Conservation (phyloP, 2,797 vertebrate genomes). For the Morelia viridis region DNA sequence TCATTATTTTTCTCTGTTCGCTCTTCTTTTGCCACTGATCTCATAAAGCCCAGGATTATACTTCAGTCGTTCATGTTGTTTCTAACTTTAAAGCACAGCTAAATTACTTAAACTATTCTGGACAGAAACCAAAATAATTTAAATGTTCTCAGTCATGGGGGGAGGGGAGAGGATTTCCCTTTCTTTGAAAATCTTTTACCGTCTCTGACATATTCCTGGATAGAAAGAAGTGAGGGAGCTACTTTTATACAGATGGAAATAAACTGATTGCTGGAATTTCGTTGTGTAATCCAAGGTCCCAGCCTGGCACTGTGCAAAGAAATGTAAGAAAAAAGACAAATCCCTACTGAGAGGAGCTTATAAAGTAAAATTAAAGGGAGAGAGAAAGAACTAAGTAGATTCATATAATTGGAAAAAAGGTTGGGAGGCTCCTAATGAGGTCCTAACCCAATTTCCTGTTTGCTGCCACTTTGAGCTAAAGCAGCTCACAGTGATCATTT, state of each 20-base stretch:
- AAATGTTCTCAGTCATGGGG: neutral
- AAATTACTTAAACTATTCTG: neutral
- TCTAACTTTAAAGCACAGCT: neutral
- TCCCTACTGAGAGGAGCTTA: neutral
- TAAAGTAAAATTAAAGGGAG: neutral
- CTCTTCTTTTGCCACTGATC: neutral
- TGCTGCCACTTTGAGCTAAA: neutral
- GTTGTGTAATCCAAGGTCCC: neutral
- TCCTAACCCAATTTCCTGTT: neutral
- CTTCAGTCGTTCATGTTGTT: neutral
- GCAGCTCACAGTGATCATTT: neutral
- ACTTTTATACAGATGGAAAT: neutral
- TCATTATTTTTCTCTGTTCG: neutral
- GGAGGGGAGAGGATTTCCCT: neutral
- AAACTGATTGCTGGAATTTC: neutral
- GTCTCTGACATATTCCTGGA: neutral
- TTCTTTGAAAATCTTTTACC: neutral
- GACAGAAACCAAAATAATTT: neutral
- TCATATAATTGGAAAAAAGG: neutral
- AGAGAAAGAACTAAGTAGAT: neutral
- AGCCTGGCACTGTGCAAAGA: neutral
- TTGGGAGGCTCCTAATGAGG: neutral
- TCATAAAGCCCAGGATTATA: neutral
- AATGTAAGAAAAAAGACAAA: neutral
- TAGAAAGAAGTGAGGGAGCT: neutral